Percentiles rank a stretch among this genome's conserved stretches.
Conservation (phyloP, 2,888 invertebrate genomes). For the Chrysomela aeneicollis region DNA sequence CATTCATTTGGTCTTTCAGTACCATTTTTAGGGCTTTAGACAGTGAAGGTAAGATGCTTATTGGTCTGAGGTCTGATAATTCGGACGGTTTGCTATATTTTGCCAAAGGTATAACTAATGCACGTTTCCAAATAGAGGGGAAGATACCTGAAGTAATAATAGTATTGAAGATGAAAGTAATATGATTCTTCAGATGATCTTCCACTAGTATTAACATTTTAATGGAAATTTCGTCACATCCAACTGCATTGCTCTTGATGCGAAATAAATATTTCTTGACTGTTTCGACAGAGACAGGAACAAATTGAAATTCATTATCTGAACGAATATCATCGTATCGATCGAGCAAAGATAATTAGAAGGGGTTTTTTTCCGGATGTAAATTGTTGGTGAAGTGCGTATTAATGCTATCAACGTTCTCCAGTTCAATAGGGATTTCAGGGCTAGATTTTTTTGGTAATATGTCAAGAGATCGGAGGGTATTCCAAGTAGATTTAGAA, state of each 20-base stretch:
- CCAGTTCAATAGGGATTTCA: background rate
- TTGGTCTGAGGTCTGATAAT: conserved; percentile 13
- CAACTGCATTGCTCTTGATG: conserved; percentile 11
- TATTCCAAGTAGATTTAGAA: background rate
- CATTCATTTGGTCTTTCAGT: conserved; percentile 10
- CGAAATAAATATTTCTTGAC: background rate
- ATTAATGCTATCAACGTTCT: background rate
- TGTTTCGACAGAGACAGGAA: background rate
- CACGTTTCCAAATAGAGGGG: conserved; percentile 21
- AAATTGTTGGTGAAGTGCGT: background rate
- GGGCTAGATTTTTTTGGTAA: background rate
- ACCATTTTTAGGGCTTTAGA: conserved; percentile 18
- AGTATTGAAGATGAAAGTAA: conserved; percentile 18
- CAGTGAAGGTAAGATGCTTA: conserved; percentile 15
- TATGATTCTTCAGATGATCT: conserved; percentile 3
- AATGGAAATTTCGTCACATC: conserved; percentile 14
- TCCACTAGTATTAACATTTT: conserved; percentile 7
- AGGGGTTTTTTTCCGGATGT: background rate
- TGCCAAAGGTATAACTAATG: conserved; percentile 17
- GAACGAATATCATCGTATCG: background rate
- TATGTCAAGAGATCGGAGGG: background rate
- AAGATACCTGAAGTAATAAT: conserved; percentile 3
- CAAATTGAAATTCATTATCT: background rate
- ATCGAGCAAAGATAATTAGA: background rate
- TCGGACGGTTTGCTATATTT: conserved; percentile 8